These are phyloP conservation scores for Phasianus colchicus DNA, from an alignment of 2,113 vertebrate genomes.

Conservation along the genomic window DNA sequence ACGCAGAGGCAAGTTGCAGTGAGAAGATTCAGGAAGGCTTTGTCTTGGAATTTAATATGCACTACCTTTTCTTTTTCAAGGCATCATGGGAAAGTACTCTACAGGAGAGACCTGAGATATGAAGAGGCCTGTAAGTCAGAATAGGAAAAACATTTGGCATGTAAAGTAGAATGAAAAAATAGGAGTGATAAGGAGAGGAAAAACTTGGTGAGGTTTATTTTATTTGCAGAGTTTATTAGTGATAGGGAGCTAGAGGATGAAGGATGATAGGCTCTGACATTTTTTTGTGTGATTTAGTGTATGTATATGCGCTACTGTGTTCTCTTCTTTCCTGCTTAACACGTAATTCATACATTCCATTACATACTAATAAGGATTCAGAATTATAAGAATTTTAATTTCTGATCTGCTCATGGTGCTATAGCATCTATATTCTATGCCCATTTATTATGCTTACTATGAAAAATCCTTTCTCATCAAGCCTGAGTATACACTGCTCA, in stretches of 20 bases:
- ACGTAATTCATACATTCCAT: slow-evolving; percentile 25
- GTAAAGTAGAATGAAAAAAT: not conserved
- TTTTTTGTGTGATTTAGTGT: slow-evolving; percentile 4
- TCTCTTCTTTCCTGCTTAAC: not conserved
- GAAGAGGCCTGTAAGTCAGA: slow-evolving; percentile 8
- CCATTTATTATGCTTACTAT: not conserved
- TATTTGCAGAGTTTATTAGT: not conserved
- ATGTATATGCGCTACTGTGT: not conserved
- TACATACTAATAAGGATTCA: not conserved
- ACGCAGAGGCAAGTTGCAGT: not conserved
- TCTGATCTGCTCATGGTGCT: not conserved
- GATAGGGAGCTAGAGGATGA: not conserved
- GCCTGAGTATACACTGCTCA: not conserved
- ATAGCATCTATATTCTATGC: not conserved
- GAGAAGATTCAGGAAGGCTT: not conserved
- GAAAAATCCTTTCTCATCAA: not conserved
- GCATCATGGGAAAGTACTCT: not conserved
- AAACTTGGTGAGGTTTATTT: slow-evolving; percentile 10
- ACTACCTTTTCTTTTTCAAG: not conserved
- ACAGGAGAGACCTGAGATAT: not conserved
- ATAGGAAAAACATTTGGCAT: not conserved
- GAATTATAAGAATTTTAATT: slow-evolving; percentile 56
- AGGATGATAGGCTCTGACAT: not conserved
- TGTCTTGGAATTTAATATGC: not conserved
- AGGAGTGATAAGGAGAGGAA: not conserved